phyloP scores from a whole-genome alignment of 2,888 invertebrate genomes.

The Elysia crispata region DNA sequence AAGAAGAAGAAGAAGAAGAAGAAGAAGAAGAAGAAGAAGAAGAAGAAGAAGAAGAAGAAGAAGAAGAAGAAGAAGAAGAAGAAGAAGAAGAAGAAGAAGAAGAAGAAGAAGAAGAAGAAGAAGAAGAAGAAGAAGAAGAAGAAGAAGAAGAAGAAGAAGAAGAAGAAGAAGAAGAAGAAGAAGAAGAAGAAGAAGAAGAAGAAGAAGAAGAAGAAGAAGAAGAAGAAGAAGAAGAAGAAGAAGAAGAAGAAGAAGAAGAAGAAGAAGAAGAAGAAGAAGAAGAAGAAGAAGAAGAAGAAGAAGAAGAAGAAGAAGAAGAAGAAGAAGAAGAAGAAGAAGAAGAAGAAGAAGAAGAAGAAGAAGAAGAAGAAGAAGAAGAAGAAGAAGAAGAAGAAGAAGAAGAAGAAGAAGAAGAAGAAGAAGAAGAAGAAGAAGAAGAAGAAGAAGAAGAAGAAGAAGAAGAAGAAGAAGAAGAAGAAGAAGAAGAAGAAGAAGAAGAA shows the following conservation, averaged over 20 bases:
- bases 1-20: slow-evolving; percentile 1
- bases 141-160: slow-evolving; percentile 1
- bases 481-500: neutral
- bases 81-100: slow-evolving; percentile 12
- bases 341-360: neutral
- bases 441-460: slow-evolving; percentile 1
- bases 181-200: neutral
- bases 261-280: slow-evolving; percentile 1
- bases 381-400: slow-evolving; percentile 1
- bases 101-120: neutral
- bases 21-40: neutral
- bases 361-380: neutral
- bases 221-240: neutral
- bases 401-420: neutral
- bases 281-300: neutral
- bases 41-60: neutral
- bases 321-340: slow-evolving; percentile 1
- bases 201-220: slow-evolving; percentile 1
- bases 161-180: neutral
- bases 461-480: neutral
- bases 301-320: neutral
- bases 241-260: neutral
- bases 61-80: slow-evolving; percentile 1
- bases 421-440: neutral
- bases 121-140: neutral